Conservation (phyloP, 2,113 vertebrate species). For the Melanocharis versteri region DNA sequence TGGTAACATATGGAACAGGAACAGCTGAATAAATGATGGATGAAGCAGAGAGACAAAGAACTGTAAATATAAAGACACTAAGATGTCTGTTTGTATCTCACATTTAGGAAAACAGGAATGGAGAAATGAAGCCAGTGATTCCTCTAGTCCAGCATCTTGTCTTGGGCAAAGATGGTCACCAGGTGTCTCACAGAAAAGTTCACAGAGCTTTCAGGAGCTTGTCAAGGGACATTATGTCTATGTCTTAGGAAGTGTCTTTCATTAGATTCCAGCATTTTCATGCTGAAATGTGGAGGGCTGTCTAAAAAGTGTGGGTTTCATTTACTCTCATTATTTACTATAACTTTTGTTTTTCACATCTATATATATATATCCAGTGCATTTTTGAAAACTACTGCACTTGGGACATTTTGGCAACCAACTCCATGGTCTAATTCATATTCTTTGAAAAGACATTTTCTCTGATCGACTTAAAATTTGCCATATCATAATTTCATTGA, state of each 20-base stretch:
- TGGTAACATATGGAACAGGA: slow-evolving; percentile 15
- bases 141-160: not conserved
- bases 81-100: not conserved
- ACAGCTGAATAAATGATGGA: slow-evolving; percentile 35
- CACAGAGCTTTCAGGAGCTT: not conserved
- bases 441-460: not conserved
- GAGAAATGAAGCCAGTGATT: not conserved
- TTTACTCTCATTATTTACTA: not conserved
- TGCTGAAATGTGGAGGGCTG: not conserved
- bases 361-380: not conserved
- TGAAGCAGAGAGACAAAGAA: slow-evolving; percentile 14
- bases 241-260: not conserved
- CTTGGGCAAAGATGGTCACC: not conserved
- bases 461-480: not conserved
- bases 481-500: not conserved
- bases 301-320: not conserved
- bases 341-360: not conserved
- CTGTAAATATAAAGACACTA: slow-evolving; percentile 4
- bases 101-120: not conserved
- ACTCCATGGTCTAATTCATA: not conserved
- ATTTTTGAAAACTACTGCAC: not conserved
- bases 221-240: not conserved
- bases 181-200: not conserved
- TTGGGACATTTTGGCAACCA: not conserved
- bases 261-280: not conserved